phyloP scores from a whole-genome alignment of 2,888 invertebrate species.

The Seira musarum region DNA sequence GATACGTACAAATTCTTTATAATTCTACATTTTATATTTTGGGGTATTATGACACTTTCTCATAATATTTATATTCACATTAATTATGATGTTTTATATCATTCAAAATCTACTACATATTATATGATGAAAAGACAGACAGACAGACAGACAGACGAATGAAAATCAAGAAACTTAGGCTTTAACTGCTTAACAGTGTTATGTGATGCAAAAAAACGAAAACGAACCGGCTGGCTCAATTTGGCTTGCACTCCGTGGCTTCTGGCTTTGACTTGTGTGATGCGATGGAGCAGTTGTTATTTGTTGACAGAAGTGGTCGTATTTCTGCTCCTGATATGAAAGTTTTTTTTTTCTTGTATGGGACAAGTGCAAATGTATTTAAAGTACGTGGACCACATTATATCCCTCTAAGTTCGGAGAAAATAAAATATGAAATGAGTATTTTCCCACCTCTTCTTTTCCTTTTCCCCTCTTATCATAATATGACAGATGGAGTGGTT shows the following conservation, averaged over 20 bases:
- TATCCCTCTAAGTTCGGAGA: background rate
- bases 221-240: background rate
- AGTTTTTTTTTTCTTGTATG: background rate
- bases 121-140: too few species aligned
- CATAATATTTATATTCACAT: too few species aligned
- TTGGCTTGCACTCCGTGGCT: background rate
- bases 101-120: too few species aligned
- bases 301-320: slow-evolving; percentile 10
- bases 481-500: slow-evolving; percentile 59
- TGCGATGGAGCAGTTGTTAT: slow-evolving; percentile 4
- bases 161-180: too few species aligned
- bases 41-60: too few species aligned
- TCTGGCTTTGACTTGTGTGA: background rate
- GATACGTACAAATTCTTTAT: too few species aligned
- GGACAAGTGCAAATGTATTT: background rate
- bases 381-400: too few species aligned
- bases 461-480: slow-evolving; percentile 46
- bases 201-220: background rate
- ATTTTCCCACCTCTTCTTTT: slow-evolving; percentile 22
- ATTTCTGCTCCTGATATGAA: background rate
- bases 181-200: too few species aligned
- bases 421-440: slow-evolving; percentile 13
- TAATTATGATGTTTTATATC: too few species aligned
- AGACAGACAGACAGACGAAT: too few species aligned
- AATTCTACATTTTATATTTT: too few species aligned